Evolutionary conservation across 2,888 invertebrate genomes (phyloP), one percentile per base, ranked within the genome.

Genomic region (Leptodirus hochenwartii): DNA sequence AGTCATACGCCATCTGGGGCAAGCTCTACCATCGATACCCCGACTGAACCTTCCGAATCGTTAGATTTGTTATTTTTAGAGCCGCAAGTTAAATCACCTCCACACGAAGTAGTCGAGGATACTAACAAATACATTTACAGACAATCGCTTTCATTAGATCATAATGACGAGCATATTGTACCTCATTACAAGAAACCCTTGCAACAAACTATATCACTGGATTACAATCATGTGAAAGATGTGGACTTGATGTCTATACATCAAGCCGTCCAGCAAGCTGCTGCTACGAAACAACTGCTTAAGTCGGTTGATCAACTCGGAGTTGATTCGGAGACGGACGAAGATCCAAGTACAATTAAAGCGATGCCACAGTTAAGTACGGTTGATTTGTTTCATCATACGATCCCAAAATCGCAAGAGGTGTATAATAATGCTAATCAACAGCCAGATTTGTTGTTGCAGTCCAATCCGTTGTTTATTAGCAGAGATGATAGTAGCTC

Each of bases 11-110:
- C 38, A n/a, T 42, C 47, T 1, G 45, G 45, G 10, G 44, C 45
- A 12, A 47, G 54, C 4, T 53, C 53, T 3, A 46, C 50, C 3
- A 47, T 47, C 2, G 50, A 54, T 29, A 54, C 56, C 9, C 53
- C 56, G 2, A 47, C 51, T 3, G 54, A 56, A 27, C 48, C 54
- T 22, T 49, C 56, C 4, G 51, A 49, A 25, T 41, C 40, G 23
- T 33, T 47, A 17, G 47, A 49, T 17, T 38, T 40, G 25, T 14
- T 30, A 3, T 27, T 13, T 23, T 17, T 17, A 9, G 33, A 30
- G 10, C 17, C 15, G 25, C 34, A 41, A 5, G 15, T 27, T 15
- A 39, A 47, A 31, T 46, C 47, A 38, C 56, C 46, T 35, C 54
- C 56, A 29, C 22, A 30, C 16, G n/a, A n/a, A n/a, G n/a, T n/a